Percentiles rank a stretch among this genome's conserved stretches.
Conservation (phyloP, 2,797 vertebrate genomes). For the Malurus leucopterus region DNA sequence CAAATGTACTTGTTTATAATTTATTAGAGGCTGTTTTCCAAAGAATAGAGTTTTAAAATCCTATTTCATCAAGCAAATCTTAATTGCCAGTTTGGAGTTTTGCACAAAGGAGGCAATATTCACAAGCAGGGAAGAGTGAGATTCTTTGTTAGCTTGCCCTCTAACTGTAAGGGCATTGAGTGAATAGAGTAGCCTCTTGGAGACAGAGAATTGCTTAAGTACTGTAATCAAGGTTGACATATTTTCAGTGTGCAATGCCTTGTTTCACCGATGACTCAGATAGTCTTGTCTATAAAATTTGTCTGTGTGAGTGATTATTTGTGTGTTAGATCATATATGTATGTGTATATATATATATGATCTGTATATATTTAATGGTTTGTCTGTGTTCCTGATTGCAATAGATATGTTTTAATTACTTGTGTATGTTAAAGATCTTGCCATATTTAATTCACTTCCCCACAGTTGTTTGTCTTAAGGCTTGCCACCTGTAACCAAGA, state of each 20-base stretch:
- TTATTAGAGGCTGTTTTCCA: background rate
- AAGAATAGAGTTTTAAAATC: background rate
- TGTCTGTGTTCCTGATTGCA: background rate
- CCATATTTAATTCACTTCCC: background rate
- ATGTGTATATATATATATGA: background rate
- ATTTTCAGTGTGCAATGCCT: background rate
- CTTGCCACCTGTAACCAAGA: background rate
- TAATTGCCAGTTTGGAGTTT: background rate
- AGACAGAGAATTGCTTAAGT: slow-evolving; percentile 14
- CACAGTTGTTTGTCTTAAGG: background rate
- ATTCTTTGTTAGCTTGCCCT: slow-evolving; percentile 32
- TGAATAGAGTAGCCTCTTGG: slow-evolving; percentile 8
- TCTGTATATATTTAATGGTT: background rate
- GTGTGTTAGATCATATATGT: background rate
- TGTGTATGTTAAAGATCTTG: background rate
- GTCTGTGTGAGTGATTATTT: background rate
- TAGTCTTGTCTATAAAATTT: background rate
- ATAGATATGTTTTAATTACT: background rate
- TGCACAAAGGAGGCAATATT: slow-evolving; percentile 17
- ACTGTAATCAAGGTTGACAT: background rate
- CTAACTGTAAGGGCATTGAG: slow-evolving; percentile 15
- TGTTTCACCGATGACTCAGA: background rate
- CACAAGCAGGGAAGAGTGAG: background rate
- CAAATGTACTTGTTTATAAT: background rate
- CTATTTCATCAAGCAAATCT: background rate